Evolutionary conservation across 1,140 invertebrate genomes (phyloP).

Genomic region (Drosophila persimilis): DNA sequence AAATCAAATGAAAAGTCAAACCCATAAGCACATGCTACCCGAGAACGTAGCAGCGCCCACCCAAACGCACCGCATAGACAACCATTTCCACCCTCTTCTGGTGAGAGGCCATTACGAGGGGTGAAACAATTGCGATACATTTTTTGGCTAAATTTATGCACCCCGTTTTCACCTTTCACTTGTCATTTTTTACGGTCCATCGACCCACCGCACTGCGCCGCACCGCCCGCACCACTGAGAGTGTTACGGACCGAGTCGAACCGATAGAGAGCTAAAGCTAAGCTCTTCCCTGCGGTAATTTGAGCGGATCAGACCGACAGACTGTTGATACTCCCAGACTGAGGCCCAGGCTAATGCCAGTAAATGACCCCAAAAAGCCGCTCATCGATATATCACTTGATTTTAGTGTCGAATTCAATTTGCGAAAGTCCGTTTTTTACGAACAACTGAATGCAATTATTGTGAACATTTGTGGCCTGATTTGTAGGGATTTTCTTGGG

Average conservation of each 20-base stretch:
- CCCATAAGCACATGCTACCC: conserved; percentile 70
- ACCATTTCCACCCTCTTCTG: conserved; percentile 34
- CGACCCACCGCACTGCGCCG: neutral
- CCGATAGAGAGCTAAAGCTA: conserved; percentile 10
- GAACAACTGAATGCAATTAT: neutral
- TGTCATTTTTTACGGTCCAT: conserved; percentile 66
- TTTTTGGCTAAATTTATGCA: conserved; percentile 76
- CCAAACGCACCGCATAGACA: conserved; percentile 16
- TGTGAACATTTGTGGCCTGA: conserved; percentile 18
- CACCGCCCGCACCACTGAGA: neutral
- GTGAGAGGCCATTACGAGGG: conserved; percentile 24
- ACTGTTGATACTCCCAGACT: conserved; percentile 41
- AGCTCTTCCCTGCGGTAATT: conserved; percentile 57
- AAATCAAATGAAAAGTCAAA: conserved; percentile 81
- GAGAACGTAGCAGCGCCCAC: conserved; percentile 21
- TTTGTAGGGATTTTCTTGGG: conserved; percentile 7
- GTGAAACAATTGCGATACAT: conserved; percentile 75
- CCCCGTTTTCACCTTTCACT: conserved; percentile 62
- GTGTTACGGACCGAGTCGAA: conserved; percentile 11
- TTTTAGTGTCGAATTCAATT: conserved; percentile 70
- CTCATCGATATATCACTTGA: conserved; percentile 74
- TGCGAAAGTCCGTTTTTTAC: conserved; percentile 33
- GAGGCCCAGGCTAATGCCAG: conserved; percentile 45
- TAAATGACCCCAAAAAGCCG: conserved; percentile 66
- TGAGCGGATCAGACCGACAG: conserved; percentile 55